phyloP scores from a whole-genome alignment of 2,113 vertebrate genomes.

The Felis chaus region DNA sequence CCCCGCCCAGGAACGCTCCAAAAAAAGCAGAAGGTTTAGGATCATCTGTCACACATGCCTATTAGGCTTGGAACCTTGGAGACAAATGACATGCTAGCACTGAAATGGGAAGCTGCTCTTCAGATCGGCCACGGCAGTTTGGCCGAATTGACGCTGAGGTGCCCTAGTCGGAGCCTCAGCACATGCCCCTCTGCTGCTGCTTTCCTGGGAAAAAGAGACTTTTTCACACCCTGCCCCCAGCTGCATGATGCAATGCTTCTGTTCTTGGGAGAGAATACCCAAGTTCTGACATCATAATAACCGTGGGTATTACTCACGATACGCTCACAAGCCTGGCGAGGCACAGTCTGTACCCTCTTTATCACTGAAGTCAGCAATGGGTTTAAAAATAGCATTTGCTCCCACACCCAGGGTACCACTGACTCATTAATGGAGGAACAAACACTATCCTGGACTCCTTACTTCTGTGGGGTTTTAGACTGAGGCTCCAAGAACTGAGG shows the following conservation, averaged over 20 bases:
- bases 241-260: neutral
- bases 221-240: neutral
- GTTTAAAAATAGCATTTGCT: slow-evolving; percentile 69
- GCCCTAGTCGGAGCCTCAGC: neutral
- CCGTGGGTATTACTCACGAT: neutral
- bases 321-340: slow-evolving; percentile 24
- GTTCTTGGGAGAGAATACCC: slow-evolving; percentile 39
- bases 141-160: neutral
- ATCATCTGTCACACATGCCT: neutral
- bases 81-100: neutral
- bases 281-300: slow-evolving; percentile 56
- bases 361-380: slow-evolving; percentile 66
- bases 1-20: neutral
- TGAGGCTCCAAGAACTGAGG: neutral
- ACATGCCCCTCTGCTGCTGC: too few species aligned
- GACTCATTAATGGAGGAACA: slow-evolving; percentile 15
- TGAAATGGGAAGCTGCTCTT: neutral
- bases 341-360: slow-evolving; percentile 66
- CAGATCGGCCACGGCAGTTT: neutral
- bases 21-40: neutral
- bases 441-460: neutral
- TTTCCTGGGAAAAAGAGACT: neutral
- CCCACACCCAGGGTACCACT: slow-evolving; percentile 47
- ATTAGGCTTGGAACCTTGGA: neutral
- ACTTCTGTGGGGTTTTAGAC: neutral